Evolutionary conservation across 2,888 invertebrate genomes (phyloP).

Genomic region (Diadegma fenestrale): DNA sequence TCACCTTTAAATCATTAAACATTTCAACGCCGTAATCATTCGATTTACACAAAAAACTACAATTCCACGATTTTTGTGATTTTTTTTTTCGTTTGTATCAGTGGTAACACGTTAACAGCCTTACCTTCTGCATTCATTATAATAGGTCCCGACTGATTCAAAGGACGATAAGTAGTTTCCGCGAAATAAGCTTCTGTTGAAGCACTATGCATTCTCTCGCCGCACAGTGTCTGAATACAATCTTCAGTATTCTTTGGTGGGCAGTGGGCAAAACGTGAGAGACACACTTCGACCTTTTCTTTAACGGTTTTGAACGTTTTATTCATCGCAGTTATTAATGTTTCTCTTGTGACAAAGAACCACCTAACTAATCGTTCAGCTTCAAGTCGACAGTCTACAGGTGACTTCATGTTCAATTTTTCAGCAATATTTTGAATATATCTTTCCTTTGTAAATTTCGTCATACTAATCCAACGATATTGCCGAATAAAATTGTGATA

Average conservation of each 20-base stretch:
- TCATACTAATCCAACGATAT: neutral
- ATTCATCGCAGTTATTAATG: neutral
- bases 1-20: slow-evolving; percentile 18
- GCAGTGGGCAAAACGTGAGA: slow-evolving; percentile 14
- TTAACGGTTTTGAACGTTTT: slow-evolving; percentile 10
- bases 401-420: neutral
- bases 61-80: slow-evolving; percentile 19
- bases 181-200: slow-evolving; percentile 18
- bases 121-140: slow-evolving; percentile 37
- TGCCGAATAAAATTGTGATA: neutral
- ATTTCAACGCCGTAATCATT: neutral
- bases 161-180: slow-evolving; percentile 18
- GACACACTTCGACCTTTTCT: slow-evolving; percentile 26
- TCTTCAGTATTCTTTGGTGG: neutral
- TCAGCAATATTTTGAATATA: slow-evolving; percentile 20
- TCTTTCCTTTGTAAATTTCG: slow-evolving; percentile 9
- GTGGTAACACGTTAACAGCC: slow-evolving; percentile 32
- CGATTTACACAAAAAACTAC: slow-evolving; percentile 23
- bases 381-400: slow-evolving; percentile 17
- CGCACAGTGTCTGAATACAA: slow-evolving; percentile 10
- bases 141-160: slow-evolving; percentile 17
- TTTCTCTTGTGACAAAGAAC: slow-evolving; percentile 4
- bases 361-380: slow-evolving; percentile 40
- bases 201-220: slow-evolving; percentile 19
- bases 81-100: slow-evolving; percentile 25